Evolutionary conservation across 2,113 vertebrate species (phyloP), one percentile per base, ranked within the genome.

Genomic region (Paraplagusia blochii): DNA sequence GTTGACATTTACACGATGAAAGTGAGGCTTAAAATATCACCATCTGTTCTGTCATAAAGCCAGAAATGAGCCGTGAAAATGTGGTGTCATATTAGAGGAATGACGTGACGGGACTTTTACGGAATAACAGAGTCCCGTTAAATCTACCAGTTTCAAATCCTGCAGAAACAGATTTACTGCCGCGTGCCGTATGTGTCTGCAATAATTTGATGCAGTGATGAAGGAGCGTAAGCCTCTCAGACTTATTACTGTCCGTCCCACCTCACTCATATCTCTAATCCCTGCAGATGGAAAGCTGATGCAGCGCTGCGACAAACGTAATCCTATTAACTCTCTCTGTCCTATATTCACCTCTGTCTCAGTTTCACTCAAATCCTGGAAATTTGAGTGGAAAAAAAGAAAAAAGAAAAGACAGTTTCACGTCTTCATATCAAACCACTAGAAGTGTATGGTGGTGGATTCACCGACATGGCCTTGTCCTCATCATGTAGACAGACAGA

Each of bases 251-350:
- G 51, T 75, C 73, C 69, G 81, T 70, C 72, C 83, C 60, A 79
- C 54, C 40, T 60, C 52, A 19, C 67, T 76, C 69, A 71, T 76
- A 80, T 72, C 69, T 74, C 62, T 86, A 87, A 87, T 87, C 85
- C 80, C 58, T 52, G 29, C 82, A 83, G 85, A 88, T 86, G 77
- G 77, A 87, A 84, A 83, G 85, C 84, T 85, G 87, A 88, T 86
- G 87, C 78, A 69, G 22, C 72, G 66, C 61, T 49, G 63, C 72
- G 69, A 81, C 66, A 58, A 58, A 75, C 51, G 69, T 73, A 85
- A 89, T 89, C 85, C 84, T 82, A 85, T 89, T 89, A 88, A 66
- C 63, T 62, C 49, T 60, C 48, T 71, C 72, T 84, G 81, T 79
- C 84, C 82, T 84, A 84, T 73, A 81, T 85, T 81, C 63, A 74